Evolutionary conservation across 1,140 invertebrate genomes (phyloP).

Genomic region (Ridgeia piscesae): DNA sequence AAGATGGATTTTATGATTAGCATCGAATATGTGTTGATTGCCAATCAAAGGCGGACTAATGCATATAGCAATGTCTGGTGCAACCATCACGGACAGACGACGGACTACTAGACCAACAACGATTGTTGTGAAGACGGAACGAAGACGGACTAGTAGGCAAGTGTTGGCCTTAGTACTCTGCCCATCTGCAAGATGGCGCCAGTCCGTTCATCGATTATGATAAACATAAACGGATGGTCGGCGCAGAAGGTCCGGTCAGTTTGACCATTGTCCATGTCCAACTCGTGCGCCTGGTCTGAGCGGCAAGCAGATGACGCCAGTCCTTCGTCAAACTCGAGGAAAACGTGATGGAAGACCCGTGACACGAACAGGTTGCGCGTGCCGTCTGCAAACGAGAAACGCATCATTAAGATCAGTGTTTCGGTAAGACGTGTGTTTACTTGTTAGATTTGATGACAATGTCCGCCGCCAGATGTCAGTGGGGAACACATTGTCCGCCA

Average conservation of each 20-base stretch:
- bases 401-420: background rate
- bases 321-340: conserved; percentile 30
- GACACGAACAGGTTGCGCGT: conserved; percentile 27
- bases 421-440: background rate
- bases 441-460: background rate
- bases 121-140: background rate
- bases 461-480: too few relatives aligned
- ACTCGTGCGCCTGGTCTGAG: background rate
- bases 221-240: conserved; percentile 76
- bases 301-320: background rate
- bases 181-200: conserved; percentile 51
- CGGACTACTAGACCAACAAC: background rate
- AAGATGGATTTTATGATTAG: background rate
- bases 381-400: conserved; percentile 13
- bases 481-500: background rate
- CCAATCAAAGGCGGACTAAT: background rate
- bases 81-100: background rate
- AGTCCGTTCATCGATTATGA: conserved; percentile 66
- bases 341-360: conserved; percentile 27
- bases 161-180: conserved; percentile 28
- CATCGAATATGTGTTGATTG: background rate
- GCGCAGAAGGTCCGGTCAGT: conserved; percentile 60
- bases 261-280: background rate
- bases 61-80: background rate
- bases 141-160: conserved; percentile 11